Evolutionary conservation across 2,113 vertebrate species (phyloP).

Genomic region (Clarias gariepinus): DNA sequence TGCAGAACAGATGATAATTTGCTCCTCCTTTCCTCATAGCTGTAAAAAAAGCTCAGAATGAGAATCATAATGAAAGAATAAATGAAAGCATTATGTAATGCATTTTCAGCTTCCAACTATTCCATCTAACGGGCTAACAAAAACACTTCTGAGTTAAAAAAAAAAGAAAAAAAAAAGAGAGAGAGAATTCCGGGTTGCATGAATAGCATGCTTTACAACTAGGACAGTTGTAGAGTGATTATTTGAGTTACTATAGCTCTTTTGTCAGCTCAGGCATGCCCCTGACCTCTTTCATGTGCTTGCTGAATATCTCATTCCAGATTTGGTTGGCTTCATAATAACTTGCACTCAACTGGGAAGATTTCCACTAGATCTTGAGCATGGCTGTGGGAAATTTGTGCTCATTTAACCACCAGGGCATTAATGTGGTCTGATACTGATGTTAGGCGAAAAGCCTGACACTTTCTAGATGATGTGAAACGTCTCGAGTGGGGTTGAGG

Average conservation of each 20-base stretch:
- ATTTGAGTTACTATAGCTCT: no score
- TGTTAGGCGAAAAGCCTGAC: not conserved
- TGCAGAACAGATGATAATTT: not conserved
- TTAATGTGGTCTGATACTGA: not conserved
- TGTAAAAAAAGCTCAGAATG: not conserved
- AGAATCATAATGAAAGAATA: not conserved
- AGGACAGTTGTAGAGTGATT: no score
- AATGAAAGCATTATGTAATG: not conserved
- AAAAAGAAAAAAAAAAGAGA: not conserved
- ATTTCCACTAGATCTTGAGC: not conserved
- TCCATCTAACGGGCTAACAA: not conserved
- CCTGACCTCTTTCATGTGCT: not conserved
- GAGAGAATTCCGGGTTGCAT: not conserved
- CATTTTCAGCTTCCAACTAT: not conserved
- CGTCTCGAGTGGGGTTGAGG: not conserved
- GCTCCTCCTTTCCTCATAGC: constrained; percentile 11
- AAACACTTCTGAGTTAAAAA: not conserved
- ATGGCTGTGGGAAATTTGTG: not conserved
- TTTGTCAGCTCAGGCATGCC: no score
- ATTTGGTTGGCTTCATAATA: not conserved
- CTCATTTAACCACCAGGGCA: not conserved
- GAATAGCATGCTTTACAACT: not conserved
- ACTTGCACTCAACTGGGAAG: not conserved
- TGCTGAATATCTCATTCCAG: not conserved
- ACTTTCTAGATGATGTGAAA: not conserved